phyloP scores from a whole-genome alignment of 2,797 vertebrate genomes.

The Phrynocephalus forsythii region DNA sequence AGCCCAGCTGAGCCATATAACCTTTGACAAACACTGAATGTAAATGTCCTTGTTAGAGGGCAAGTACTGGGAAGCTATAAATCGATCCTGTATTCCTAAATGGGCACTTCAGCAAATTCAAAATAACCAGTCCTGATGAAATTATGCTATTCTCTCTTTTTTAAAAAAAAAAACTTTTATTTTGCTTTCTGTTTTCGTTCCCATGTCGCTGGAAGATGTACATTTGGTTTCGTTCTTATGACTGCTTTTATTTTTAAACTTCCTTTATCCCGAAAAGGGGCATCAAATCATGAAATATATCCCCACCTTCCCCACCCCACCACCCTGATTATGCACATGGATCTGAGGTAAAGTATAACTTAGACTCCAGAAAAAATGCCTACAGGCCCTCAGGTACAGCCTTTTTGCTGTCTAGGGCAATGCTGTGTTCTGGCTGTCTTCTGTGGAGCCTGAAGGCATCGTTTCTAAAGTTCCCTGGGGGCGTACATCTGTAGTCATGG shows the following conservation, averaged over 20 bases:
- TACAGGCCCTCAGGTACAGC: not conserved
- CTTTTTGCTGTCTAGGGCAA: not conserved
- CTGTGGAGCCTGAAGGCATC: not conserved
- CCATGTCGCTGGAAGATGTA: slow-evolving; percentile 33
- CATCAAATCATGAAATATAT: slow-evolving; percentile 25
- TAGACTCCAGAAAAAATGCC: not conserved
- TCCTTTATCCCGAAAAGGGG: not conserved
- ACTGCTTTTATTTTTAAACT: not conserved
- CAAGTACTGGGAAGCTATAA: slow-evolving; percentile 64
- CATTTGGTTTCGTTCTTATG: slow-evolving; percentile 4
- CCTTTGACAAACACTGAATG: slow-evolving; percentile 80
- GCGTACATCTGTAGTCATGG: not conserved
- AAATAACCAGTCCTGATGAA: slow-evolving; percentile 1
- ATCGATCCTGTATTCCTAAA: slow-evolving; percentile 65
- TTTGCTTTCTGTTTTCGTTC: slow-evolving; percentile 11
- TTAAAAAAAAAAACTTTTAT: not conserved
- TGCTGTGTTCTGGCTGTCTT: slow-evolving; percentile 18
- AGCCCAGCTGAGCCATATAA: slow-evolving; percentile 77
- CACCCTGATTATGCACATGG: not conserved
- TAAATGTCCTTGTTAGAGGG: slow-evolving; percentile 60
- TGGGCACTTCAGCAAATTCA: slow-evolving; percentile 36
- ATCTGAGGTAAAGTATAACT: not conserved
- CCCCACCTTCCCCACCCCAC: not conserved
- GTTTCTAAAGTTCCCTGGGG: not conserved
- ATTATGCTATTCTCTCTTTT: slow-evolving; percentile 6